Conservation (phyloP, 2,113 vertebrate genomes). For the Bubo scandiacus region DNA sequence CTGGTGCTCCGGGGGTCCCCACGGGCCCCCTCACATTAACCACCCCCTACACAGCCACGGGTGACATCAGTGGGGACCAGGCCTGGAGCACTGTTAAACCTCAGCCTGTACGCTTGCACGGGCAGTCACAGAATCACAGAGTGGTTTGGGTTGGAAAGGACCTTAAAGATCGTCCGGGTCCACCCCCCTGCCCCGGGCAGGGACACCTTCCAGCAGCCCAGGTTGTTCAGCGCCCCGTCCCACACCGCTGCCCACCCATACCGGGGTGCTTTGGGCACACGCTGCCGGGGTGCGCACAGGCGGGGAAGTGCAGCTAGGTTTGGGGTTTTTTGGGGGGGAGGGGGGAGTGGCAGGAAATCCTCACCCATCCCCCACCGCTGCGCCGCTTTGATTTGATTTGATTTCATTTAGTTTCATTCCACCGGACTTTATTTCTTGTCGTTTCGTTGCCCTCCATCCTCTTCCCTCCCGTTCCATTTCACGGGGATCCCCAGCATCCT, state of each 20-base stretch:
- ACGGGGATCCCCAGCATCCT: background rate
- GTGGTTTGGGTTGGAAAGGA: too few species aligned
- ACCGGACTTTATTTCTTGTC: background rate
- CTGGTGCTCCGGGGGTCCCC: background rate
- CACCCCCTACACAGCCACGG: rapidly evolving
- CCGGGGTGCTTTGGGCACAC: rapidly evolving
- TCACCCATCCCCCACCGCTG: background rate
- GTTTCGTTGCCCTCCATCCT: background rate
- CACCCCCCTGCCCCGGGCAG: too few species aligned
- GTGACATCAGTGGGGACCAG: background rate
- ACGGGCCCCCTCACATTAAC: rapidly evolving
- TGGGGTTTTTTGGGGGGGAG: background rate
- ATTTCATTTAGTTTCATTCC: background rate
- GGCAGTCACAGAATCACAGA: too few species aligned
- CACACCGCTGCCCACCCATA: too few species aligned
- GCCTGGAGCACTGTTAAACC: background rate
- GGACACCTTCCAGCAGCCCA: too few species aligned
- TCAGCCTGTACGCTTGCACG: background rate
- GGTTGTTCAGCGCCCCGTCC: too few species aligned
- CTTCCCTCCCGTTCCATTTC: too few species aligned
- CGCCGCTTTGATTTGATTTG: background rate
- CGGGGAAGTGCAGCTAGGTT: rapidly evolving
- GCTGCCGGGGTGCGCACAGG: rapidly evolving
- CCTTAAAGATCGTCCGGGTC: too few species aligned
- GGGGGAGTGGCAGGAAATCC: background rate